phyloP scores from a whole-genome alignment of 2,888 invertebrate species.

The Stenotaenia linearis region DNA sequence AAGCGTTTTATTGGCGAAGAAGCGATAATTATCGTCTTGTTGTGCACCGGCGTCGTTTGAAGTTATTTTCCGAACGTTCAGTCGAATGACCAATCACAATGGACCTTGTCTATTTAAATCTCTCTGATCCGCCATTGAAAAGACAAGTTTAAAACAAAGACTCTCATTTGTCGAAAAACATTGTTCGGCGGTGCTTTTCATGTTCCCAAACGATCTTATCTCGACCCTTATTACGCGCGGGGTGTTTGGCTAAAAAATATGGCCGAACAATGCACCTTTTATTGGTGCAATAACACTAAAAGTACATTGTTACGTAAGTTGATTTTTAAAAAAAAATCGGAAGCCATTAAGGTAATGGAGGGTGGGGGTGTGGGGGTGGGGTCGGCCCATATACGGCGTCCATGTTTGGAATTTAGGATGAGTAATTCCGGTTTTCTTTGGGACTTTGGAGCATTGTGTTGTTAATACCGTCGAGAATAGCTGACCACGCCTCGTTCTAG shows the following conservation, averaged over 20 bases:
- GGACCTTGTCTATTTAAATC: background rate
- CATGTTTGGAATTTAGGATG: slow-evolving; percentile 15
- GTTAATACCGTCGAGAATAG: slow-evolving; percentile 1
- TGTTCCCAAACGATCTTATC: too few species aligned
- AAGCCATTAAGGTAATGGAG: background rate
- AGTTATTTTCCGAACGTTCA: slow-evolving; percentile 10
- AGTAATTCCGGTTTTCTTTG: slow-evolving; percentile 16
- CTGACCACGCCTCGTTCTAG: slow-evolving; percentile 6
- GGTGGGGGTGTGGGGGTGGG: background rate
- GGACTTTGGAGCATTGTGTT: background rate
- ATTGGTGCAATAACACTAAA: background rate
- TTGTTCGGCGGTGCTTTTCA: background rate
- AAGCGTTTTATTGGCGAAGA: background rate
- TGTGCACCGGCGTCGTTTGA: background rate
- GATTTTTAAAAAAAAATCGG: too few species aligned
- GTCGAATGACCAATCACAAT: slow-evolving; percentile 7
- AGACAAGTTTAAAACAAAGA: background rate
- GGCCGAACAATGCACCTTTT: background rate
- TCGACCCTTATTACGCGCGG: too few species aligned
- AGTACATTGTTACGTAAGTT: too few species aligned
- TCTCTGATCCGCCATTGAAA: background rate
- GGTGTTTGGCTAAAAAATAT: background rate
- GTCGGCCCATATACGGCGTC: background rate
- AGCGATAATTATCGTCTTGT: background rate
- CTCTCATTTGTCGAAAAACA: background rate